Evolutionary conservation across 2,113 vertebrate genomes (phyloP).

Genomic region (Pithys albifrons): DNA sequence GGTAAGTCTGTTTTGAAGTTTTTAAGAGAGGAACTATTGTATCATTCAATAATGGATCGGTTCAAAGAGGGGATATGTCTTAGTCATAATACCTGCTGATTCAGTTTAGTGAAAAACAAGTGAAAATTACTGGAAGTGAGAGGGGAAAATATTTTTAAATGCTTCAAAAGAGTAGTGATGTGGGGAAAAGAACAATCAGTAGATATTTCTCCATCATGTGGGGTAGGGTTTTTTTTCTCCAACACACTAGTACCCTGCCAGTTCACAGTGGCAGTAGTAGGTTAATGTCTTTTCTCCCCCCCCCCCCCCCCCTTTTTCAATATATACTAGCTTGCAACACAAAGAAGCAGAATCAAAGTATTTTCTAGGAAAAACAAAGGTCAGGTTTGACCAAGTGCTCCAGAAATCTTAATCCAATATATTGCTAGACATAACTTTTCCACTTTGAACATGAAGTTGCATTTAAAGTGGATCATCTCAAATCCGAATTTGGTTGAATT

Average conservation of each 20-base stretch:
- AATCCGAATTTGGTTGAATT: background rate
- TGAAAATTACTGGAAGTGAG: background rate
- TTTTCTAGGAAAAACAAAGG: background rate
- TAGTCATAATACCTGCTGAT: background rate
- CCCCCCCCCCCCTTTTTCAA: background rate
- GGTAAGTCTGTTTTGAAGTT: background rate
- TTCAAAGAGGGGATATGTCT: background rate
- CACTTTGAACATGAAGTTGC: background rate
- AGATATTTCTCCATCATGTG: conserved; percentile 30
- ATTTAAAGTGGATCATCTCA: background rate
- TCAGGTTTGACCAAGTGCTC: background rate
- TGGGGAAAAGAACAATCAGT: background rate
- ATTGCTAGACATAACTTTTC: background rate
- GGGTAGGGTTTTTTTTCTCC: background rate
- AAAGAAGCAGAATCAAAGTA: background rate
- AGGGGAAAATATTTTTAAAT: conserved; percentile 28
- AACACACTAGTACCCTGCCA: background rate
- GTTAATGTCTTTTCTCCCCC: conserved; percentile 2
- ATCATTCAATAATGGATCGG: background rate
- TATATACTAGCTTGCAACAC: background rate
- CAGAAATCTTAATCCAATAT: background rate
- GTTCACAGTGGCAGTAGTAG: background rate
- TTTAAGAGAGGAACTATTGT: background rate
- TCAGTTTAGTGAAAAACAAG: background rate
- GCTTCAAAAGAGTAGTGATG: background rate